Conservation (phyloP, 1,140 invertebrate genomes). For the Hypsibius dujardini region DNA sequence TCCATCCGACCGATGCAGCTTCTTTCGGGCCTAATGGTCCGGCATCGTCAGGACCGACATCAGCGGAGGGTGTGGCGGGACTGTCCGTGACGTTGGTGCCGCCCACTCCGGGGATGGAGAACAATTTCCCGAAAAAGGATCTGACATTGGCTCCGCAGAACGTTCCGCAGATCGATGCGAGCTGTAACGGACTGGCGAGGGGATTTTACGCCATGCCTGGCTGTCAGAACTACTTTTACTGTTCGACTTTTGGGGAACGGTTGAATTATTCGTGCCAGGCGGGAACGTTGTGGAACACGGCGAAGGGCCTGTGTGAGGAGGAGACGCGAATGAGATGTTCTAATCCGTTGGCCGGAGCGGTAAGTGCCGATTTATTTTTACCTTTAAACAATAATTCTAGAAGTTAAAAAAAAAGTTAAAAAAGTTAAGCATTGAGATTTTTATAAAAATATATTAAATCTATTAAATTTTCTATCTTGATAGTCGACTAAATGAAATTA, state of each 20-base stretch:
- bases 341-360: background rate
- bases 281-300: background rate
- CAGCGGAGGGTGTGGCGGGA: background rate
- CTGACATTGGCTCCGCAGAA: background rate
- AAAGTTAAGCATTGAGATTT: too few relatives aligned
- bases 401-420: too few relatives aligned
- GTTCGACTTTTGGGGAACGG: slow-evolving; percentile 12
- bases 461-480: too few relatives aligned
- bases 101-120: background rate
- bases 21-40: background rate
- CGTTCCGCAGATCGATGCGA: slow-evolving; percentile 6
- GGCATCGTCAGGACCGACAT: background rate
- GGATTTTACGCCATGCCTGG: slow-evolving; percentile 2
- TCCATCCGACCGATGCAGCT: background rate
- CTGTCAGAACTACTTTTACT: slow-evolving; percentile 13
- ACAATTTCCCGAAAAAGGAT: background rate
- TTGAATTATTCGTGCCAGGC: slow-evolving; percentile 10
- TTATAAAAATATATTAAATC: too few relatives aligned
- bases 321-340: background rate
- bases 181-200: background rate
- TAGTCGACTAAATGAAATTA: background rate
- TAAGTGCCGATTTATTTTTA: too few relatives aligned
- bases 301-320: background rate
- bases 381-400: too few relatives aligned
- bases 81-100: background rate